Evolutionary conservation across 1,140 invertebrate genomes (phyloP), one percentile per base, ranked within the genome.

Genomic region (Eueides isabella): DNA sequence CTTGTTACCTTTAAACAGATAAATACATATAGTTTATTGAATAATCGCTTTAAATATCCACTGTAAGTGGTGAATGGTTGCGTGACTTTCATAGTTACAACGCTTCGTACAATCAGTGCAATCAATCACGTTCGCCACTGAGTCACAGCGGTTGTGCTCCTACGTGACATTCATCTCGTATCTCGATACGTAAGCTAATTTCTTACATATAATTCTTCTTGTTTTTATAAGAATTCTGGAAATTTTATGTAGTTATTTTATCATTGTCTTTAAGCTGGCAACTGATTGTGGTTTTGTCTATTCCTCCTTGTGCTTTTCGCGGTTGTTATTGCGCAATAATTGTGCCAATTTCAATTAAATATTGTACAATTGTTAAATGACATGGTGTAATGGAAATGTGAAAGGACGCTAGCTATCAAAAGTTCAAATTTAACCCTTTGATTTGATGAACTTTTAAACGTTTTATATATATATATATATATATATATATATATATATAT

Each of bases 121-220:
- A 70, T 70, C 67, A 11, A 62, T 62, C 55, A 61, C 31, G 67
- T 70, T 12, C 44, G 48, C 55, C 48, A 70, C 67, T 70, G 67
- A 70, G 48, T 70, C 67, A 69, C 38, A 61, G 35, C 23, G 41
- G 33, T n/a, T 30, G 29, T 55, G 48, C 19, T 69, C 35, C 41
- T 74, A 70, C 67, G 73, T 69, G 67, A 74, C 67, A 35, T 33
- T 23, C 31, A 30, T n/a, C 61, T 23, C 61, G 61, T 69, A 48
- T 65, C 67, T 33, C 19, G 23, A 23, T 35, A 26, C 12, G 2
- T 44, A 44, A 26, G 19, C 19, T 12, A 9, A 44, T 12, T 44
- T 19, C 19, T 44, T 44, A 55, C 48, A 0, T 55, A 55, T 55
- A 5, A 23, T 55, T 26, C 23, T 55, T 26, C 9, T 55, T 55